phyloP scores from a whole-genome alignment of 2,888 invertebrate species.

The Sussaba pulchella region DNA sequence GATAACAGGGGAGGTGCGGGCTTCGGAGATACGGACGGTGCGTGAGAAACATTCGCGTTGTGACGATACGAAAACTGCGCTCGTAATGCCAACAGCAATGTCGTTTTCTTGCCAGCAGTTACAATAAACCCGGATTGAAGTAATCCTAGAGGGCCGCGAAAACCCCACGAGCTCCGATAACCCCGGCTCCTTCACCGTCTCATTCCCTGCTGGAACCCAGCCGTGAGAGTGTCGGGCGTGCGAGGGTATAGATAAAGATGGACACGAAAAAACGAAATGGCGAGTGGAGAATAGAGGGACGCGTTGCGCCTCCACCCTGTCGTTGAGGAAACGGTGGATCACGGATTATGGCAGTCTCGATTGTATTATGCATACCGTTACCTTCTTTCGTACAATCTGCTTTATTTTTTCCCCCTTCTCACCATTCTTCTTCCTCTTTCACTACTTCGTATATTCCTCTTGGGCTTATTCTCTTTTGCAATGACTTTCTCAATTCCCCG shows the following conservation, averaged over 20 bases:
- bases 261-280: not conserved
- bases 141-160: constrained; percentile 65
- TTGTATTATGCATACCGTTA: constrained; percentile 72
- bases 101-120: constrained; percentile 54
- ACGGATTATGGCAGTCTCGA: constrained; percentile 69
- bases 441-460: constrained; percentile 20
- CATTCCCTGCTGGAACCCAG: constrained; percentile 31
- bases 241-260: constrained; percentile 32
- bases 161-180: constrained; percentile 57
- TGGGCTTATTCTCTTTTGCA: constrained; percentile 12
- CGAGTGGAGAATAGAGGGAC: constrained; percentile 39
- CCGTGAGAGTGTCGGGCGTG: constrained; percentile 18
- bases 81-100: constrained; percentile 14
- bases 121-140: constrained; percentile 72
- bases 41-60: constrained; percentile 23
- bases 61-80: constrained; percentile 37
- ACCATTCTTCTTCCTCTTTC: not conserved
- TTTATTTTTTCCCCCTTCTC: constrained; percentile 36
- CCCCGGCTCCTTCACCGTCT: constrained; percentile 32
- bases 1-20: not conserved
- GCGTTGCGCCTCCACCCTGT: constrained; percentile 55
- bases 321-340: constrained; percentile 70
- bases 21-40: constrained; percentile 23
- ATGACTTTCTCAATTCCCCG: constrained; percentile 36
- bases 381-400: constrained; percentile 61